phyloP scores from a whole-genome alignment of 64 coral and sea anemone genomes.

The Platygyra sinensis region DNA sequence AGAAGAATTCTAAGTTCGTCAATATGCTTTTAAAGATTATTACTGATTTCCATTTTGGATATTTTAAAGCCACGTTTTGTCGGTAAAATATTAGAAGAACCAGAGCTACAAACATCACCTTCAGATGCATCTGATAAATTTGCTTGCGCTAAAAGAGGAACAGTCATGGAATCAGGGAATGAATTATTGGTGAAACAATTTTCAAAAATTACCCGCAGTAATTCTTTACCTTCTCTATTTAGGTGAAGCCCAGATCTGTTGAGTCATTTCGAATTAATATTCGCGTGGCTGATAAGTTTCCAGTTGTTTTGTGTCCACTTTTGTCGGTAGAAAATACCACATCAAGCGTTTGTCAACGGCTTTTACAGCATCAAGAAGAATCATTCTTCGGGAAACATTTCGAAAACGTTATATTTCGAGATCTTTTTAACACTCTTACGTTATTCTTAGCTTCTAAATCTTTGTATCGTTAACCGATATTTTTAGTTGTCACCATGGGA shows the following conservation, averaged over 20 bases:
- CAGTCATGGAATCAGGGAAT: slow-evolving; percentile 38
- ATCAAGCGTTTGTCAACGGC: too few relatives aligned
- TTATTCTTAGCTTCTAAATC: too few relatives aligned
- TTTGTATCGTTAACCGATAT: too few relatives aligned
- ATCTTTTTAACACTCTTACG: too few relatives aligned
- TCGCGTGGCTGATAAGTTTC: slow-evolving; percentile 32
- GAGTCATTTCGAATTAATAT: slow-evolving; percentile 27
- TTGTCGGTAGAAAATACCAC: background rate
- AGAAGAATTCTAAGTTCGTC: slow-evolving; percentile 41
- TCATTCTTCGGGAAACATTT: too few relatives aligned
- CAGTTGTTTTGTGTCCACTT: too few relatives aligned
- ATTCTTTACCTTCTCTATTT: slow-evolving; percentile 47
- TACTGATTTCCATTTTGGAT: slow-evolving; percentile 19
- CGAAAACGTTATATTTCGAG: too few relatives aligned
- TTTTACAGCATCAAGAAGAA: too few relatives aligned
- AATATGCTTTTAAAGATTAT: slow-evolving; percentile 34
- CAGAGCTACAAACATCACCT: background rate
- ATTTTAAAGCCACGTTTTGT: slow-evolving; percentile 49
- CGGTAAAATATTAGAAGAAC: slow-evolving; percentile 34
- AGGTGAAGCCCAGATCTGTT: slow-evolving; percentile 66
- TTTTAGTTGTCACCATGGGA: too few relatives aligned
- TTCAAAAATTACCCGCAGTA: slow-evolving; percentile 35
- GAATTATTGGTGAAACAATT: slow-evolving; percentile 43
- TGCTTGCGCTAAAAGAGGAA: background rate
- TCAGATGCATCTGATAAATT: background rate